Conservation (phyloP, 2,797 vertebrate species). For the Acropternis orthonyx region DNA sequence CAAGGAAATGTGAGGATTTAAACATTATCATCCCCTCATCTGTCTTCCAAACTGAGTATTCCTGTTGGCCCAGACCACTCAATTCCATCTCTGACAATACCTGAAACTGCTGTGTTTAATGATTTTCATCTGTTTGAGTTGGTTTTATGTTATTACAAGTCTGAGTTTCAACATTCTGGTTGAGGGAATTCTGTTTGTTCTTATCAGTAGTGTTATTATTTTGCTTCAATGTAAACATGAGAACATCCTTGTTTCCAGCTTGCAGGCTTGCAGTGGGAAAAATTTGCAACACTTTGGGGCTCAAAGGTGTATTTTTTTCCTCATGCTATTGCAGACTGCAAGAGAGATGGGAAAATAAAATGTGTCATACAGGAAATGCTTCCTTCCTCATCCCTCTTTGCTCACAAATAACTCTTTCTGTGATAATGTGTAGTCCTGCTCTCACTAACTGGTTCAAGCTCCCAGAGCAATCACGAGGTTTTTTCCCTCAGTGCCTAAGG, state of each 20-base stretch:
- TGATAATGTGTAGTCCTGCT: background rate
- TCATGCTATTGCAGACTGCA: background rate
- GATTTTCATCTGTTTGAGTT: background rate
- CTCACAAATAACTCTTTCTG: background rate
- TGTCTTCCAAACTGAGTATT: background rate
- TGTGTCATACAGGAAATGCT: fast-evolving
- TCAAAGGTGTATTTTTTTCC: background rate
- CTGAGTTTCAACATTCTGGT: background rate
- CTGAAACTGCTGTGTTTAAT: background rate
- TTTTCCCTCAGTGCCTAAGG: background rate
- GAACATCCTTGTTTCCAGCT: background rate
- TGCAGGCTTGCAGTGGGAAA: background rate
- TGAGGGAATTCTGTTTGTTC: background rate
- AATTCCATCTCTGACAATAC: background rate
- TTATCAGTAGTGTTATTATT: background rate
- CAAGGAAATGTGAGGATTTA: background rate
- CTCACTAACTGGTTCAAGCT: background rate
- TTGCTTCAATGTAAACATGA: background rate
- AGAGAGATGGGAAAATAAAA: background rate
- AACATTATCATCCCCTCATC: background rate
- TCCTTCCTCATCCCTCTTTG: background rate
- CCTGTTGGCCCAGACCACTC: background rate
- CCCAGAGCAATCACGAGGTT: fast-evolving
- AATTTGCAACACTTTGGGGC: background rate
- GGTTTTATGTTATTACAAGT: background rate